Conservation (phyloP, 2,888 invertebrate genomes). For the Sthenelais limicola region DNA sequence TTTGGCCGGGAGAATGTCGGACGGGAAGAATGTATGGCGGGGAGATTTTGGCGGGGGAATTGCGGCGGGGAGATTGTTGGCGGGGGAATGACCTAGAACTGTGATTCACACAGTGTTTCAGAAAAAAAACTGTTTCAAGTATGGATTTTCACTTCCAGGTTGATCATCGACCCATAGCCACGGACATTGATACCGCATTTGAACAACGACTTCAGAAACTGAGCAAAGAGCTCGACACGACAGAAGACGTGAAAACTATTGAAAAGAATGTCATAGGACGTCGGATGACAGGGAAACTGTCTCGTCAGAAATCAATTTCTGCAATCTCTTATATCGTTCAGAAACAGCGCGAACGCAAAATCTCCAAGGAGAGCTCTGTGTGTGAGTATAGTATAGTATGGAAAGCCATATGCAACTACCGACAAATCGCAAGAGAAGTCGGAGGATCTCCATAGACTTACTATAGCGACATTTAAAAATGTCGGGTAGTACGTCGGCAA, state of each 20-base stretch:
- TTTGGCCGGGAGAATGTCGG: too few relatives aligned
- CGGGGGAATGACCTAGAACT: too few relatives aligned
- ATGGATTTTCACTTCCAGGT: neutral
- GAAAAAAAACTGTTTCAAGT: neutral
- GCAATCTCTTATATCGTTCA: conserved; percentile 11
- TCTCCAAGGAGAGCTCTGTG: neutral
- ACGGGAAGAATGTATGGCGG: too few relatives aligned
- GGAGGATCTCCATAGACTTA: too few relatives aligned
- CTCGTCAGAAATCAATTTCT: conserved; percentile 5
- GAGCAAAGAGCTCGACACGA: neutral
- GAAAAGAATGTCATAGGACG: conserved; percentile 1
- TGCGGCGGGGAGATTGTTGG: too few relatives aligned
- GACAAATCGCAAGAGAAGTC: too few relatives aligned
- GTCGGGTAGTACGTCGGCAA: too few relatives aligned
- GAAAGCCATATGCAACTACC: too few relatives aligned
- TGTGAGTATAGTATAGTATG: conserved; percentile 10
- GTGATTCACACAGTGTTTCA: neutral
- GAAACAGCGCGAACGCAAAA: neutral
- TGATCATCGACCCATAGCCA: neutral
- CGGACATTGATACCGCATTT: neutral
- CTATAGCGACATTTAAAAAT: too few relatives aligned
- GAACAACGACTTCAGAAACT: conserved; percentile 9
- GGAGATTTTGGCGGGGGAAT: too few relatives aligned
- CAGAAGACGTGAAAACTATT: neutral
- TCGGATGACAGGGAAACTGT: neutral